Conservation (phyloP, 2,797 vertebrate species). For the Mormyrops boulengeri region DNA sequence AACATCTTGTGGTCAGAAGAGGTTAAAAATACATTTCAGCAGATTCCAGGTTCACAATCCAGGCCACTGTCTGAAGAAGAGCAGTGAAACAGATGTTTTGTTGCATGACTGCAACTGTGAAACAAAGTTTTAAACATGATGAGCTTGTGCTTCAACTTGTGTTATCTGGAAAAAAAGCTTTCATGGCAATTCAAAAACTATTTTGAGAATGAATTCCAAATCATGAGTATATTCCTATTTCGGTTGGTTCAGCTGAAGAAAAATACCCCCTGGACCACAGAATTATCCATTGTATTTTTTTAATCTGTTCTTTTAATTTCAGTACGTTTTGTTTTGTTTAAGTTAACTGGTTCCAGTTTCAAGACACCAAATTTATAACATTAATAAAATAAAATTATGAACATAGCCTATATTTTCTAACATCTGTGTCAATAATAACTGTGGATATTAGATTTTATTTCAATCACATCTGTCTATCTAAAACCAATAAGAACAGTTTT, state of each 20-base stretch:
- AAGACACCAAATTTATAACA: not conserved
- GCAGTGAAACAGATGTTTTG: constrained; percentile 29
- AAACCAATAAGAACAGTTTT: not conserved
- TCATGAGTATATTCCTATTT: not conserved
- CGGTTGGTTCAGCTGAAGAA: not conserved
- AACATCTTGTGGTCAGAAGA: constrained; percentile 36
- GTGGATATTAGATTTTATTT: not conserved
- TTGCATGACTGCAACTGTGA: not conserved
- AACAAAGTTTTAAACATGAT: not conserved
- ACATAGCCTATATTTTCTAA: not conserved
- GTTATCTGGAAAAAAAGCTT: not conserved
- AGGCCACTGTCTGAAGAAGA: constrained; percentile 29
- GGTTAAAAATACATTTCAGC: constrained; percentile 60
- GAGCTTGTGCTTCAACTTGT: not conserved
- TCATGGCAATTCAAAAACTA: not conserved
- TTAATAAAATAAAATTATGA: not conserved
- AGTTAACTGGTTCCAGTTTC: not conserved
- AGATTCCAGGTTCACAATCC: constrained; percentile 36
- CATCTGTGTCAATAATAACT: not conserved
- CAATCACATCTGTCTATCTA: not conserved
- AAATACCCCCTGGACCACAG: not conserved
- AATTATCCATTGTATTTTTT: not conserved
- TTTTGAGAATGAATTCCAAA: not conserved
- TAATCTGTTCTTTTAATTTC: not conserved
- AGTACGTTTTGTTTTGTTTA: not conserved